Base-by-base conservation (phyloP, 2,113 vertebrate genomes). In the Esox niger region DNA sequence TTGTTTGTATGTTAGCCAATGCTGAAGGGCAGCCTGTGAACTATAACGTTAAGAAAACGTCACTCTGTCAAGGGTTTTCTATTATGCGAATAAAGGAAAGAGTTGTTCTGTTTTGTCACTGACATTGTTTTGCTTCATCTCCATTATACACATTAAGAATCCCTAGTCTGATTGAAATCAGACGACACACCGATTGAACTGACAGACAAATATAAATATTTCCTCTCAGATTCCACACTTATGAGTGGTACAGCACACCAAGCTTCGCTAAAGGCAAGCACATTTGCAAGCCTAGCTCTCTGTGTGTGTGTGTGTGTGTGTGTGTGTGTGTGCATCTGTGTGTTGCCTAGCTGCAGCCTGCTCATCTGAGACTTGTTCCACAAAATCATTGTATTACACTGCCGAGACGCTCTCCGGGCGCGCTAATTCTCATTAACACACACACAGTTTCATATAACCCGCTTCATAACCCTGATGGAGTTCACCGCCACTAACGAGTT, bases 401-500 rank as follows among this genome's bases (percentile, higher is more conserved):
- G 55, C 26, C 26, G 27, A 25, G 25, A 57, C 11, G 55, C 21
- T 43, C 17, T 43, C 25, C 43, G 60, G 62, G n/a, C 58, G 27
- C 26, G 66, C 3, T 1, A 11, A 2, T 49, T 26, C 66, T 6
- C 31, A 29, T 25, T 55, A 76, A 62, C 29, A 0, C 62, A 58
- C 10, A 43, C 66, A 67, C 75, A 68, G 68, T 74, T 49, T 70
- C 38, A 10, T 43, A 10, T 43, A 43, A 43, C 15, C 15, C 5
- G 15, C 38, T 43, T 75, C 38, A 13, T 33, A 43, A 58, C 62
- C 75, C 70, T 68, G 65, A 47, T 0, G 3, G 71, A 64, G 70
- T 62, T 79, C 58, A 46, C 68, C 79, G 82, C 77, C 82, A 79
- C 82, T 80, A 86, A 83, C 78, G 11, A 84, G 82, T 76, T 75